Base-by-base conservation (phyloP, 2,113 vertebrate genomes). In the Penelope pileata region DNA sequence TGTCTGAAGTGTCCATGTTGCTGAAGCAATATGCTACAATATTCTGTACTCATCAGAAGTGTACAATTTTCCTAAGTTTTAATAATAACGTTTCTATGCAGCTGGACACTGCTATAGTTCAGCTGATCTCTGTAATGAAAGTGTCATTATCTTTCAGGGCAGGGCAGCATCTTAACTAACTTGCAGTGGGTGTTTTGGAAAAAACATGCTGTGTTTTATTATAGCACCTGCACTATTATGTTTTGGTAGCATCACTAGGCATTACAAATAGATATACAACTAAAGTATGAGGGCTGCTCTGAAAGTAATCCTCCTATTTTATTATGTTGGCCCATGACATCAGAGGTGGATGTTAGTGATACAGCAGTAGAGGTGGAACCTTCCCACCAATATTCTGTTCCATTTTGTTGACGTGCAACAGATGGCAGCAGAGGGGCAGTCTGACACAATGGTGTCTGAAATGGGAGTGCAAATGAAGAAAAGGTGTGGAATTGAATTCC, bases 51-150 rank as follows among this genome's bases (percentile, higher is more conserved):
- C 16, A 19, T 60, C 34, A 34, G 58, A 59, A 84, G 38, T 9
- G 1, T 36, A 27, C 43, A 16, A 22, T 88, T 88, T 88, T 18
- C 53, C 53, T 24, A 80, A 27, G 36, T 42, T 81, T 70, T 86
- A 88, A 86, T 62, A 7, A 11, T 23, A 63, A 81, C 22, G 53
- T 76, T 74, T 54, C 38, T 38, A 2, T 59, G 34, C 83, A 88
- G 59, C 54, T 91, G 68, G 56, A 74, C 60, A 75, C 2, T 9
- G 56, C 16, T 54, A 32, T 8, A 69, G 76, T 59, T 74, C 72
- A 80, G 38, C 47, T 84, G 54, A 81, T 74, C 45, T 74, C 68
- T 48, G n/a, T 23, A 88, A 74, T 21, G 32, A 32, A 88, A 86
- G 8, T 4, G 24, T 10, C 12, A 50, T 36, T 87, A 36, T 53